Conservation (phyloP, 2,113 vertebrate species). For the Apaloderma vittatum region DNA sequence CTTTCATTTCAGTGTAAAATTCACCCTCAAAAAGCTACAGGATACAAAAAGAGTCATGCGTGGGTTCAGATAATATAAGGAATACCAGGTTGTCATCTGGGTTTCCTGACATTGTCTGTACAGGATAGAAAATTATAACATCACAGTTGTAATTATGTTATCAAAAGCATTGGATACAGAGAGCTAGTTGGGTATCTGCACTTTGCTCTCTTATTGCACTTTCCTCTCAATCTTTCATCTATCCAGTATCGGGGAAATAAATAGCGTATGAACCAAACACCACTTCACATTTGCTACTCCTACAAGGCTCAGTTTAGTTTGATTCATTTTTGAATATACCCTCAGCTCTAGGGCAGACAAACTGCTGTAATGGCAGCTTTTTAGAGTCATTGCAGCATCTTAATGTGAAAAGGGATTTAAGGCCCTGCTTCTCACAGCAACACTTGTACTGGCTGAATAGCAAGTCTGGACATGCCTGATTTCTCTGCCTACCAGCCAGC, state of each 20-base stretch:
- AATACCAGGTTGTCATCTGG: neutral
- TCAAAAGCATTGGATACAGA: neutral
- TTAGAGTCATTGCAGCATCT: neutral
- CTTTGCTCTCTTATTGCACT: neutral
- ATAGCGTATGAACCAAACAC: neutral
- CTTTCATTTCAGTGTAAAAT: neutral
- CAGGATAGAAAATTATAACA: neutral
- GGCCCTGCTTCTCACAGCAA: neutral
- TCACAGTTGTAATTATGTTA: neutral
- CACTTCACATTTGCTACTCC: neutral
- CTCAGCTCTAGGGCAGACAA: conserved; percentile 2
- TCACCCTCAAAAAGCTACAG: neutral
- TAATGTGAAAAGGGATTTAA: neutral
- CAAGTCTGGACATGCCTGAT: neutral
- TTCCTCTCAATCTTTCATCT: neutral
- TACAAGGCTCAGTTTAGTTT: neutral
- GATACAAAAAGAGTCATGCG: neutral
- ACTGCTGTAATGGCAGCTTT: neutral
- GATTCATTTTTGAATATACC: neutral
- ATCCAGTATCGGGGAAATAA: neutral
- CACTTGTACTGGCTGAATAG: neutral
- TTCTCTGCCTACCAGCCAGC: neutral
- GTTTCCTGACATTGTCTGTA: neutral
- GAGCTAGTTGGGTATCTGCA: neutral
- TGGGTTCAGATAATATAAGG: neutral